A percentile compares a stretch with the other conserved stretches of the same genome.
phyloP scores from a whole-genome alignment of 1,140 invertebrate species.

The Tribolium madens region DNA sequence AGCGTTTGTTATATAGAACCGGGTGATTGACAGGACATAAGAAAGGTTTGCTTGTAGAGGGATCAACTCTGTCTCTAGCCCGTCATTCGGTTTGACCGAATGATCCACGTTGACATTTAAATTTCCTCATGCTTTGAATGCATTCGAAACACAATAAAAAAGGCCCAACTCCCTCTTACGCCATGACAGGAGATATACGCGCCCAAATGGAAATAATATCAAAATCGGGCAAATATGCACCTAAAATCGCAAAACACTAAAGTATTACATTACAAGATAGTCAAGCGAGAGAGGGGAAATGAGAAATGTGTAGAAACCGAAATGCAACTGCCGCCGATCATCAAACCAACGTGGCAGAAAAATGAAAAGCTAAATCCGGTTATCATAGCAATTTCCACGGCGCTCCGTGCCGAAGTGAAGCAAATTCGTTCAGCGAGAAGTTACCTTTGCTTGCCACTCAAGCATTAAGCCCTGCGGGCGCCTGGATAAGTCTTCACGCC shows the following conservation, averaged over 20 bases:
- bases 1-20: constrained; percentile 7
- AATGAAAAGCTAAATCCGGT: constrained; percentile 68
- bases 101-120: constrained; percentile 63
- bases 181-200: constrained; percentile 52
- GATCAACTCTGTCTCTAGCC: constrained; percentile 56
- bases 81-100: constrained; percentile 53
- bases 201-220: constrained; percentile 21
- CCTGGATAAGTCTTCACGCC: constrained; percentile 7
- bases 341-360: constrained; percentile 67
- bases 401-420: constrained; percentile 56
- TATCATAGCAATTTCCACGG: constrained; percentile 66
- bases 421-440: constrained; percentile 55
- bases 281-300: constrained; percentile 62
- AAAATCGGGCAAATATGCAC: background rate
- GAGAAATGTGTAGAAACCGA: constrained; percentile 61
- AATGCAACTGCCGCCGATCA: constrained; percentile 62
- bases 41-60: constrained; percentile 37
- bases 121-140: constrained; percentile 60
- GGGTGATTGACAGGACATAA: constrained; percentile 53
- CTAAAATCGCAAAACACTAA: background rate
- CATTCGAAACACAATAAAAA: constrained; percentile 57
- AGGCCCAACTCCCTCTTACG: constrained; percentile 45
- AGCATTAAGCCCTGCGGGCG: constrained; percentile 50
- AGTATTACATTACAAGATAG: constrained; percentile 57
- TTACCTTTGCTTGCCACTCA: constrained; percentile 54